Evolutionary conservation across 2,888 invertebrate genomes (phyloP), one percentile per base, ranked within the genome.

Genomic region (Drosophila nr. perissopoda): DNA sequence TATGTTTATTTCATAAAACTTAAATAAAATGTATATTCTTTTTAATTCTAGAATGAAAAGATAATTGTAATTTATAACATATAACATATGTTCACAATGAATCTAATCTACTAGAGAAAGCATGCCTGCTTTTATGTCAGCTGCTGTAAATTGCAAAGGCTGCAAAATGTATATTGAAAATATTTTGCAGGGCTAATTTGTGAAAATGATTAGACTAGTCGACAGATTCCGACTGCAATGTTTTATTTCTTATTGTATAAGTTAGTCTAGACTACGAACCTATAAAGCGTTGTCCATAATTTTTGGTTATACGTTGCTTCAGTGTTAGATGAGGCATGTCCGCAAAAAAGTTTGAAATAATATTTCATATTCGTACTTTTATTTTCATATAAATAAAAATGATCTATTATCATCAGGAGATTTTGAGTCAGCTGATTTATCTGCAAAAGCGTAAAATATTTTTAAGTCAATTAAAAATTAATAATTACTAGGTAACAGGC

Each of bases 231-330:
- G 40, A 38, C 18, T 7, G 2, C 7, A 18, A 38, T 38, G 36
- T 29, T 27, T 45, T 25, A 2, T 25, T 48, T 49, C 6, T 13
- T 27, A 54, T 7, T 11, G 11, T n/a, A 27, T 18, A 33, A 18
- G 3, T 56, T 25, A 8, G 7, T 40, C 4, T 4, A 56, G 7
- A 40, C 4, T 38, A 29, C 59, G 18, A 29, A 68, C 76, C 76
- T 75, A 36, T 96, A 96, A 73, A 96, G 94, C 0, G 96, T 96
- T 66, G 96, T 92, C 95, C 96, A 96, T 79, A 96, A 94, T 90
- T 94, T 95, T 69, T 94, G 95, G 11, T 93, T 94, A 66, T 95
- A 27, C 4, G 94, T 0, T 92, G 90, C 59, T 95, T 90, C 31
- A 91, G 92, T 69, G 95, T 94, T 0, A 95, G 95, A 79, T 94